Base-by-base conservation (phyloP, 2,888 invertebrate genomes). In the Nipponacmea schrenckii region DNA sequence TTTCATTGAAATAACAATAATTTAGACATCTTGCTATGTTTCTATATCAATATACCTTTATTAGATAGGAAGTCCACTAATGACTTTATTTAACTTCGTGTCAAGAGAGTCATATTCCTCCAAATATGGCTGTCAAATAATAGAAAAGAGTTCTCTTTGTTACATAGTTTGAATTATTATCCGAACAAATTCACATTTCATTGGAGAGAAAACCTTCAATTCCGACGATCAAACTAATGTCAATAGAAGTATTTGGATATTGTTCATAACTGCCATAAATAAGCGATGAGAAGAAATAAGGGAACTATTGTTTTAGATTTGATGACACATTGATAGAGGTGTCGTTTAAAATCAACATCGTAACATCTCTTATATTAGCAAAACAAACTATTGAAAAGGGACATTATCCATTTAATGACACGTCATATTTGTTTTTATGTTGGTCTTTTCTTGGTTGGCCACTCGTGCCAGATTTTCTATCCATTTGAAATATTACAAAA, bases 201-300 rank as follows among this genome's bases (percentile, higher is more conserved):
- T 56, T 24, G 56, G 20, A 20, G 56, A 24, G 56, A 56, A 56
- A 56, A 56, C 39, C 56, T 56, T 24, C 56, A 56, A 56, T 24
- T 20, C 20, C 20, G 56, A 56, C 56, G 56, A 56, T 56, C 56
- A 56, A 24, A 24, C 24, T 56, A 24, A 24, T 24, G 56, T 24
- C 20, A 56, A 56, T 20, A 20, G 56, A 56, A 10, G 56, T 56
- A 56, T 56, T 56, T 56, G 56, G 24, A 56, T 56, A 56, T 56
- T 56, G 56, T 56, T 56, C 56, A 56, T 56, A 56, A 56, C 56
- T 56, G 56, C 24, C 56, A 56, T 56, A 56, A 20, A 56, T 56
- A 56, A 56, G 20, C 24, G 56, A 56, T 56, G 56, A 56, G 56
- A 14, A 24, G 56, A 24, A 24, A 56, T 56, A 56, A 56, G 56